Percentiles rank a stretch among this genome's conserved stretches.
Conservation (phyloP, 2,797 vertebrate species). For the Halcyon smyrnensis region DNA sequence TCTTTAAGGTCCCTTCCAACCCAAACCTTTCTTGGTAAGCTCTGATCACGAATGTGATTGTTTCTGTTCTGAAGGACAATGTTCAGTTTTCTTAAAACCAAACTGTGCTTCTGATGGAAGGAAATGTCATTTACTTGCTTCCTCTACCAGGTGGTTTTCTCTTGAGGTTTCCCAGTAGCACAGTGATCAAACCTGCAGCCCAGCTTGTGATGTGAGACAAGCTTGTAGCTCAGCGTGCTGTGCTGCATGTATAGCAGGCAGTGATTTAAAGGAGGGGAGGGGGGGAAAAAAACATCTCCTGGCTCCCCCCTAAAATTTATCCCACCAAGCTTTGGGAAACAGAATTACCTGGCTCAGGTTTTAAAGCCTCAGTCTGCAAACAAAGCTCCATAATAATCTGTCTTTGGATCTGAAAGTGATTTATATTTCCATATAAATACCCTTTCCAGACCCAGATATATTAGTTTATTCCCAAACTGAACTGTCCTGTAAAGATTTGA, state of each 20-base stretch:
- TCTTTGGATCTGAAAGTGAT: background rate
- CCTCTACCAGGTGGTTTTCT: background rate
- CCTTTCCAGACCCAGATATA: background rate
- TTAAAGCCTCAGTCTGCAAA: background rate
- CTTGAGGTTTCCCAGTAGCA: background rate
- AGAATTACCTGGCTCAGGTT: background rate
- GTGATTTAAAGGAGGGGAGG: background rate
- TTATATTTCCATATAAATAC: background rate
- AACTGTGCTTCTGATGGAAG: background rate
- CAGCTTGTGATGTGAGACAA: background rate
- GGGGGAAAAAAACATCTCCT: accelerated
- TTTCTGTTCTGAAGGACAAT: accelerated
- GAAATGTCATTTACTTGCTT: background rate
- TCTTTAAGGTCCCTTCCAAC: background rate
- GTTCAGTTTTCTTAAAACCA: background rate
- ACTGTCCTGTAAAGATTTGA: background rate
- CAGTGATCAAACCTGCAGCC: background rate
- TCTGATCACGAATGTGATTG: background rate
- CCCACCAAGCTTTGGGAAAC: background rate
- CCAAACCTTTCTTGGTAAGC: background rate
- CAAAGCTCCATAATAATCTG: background rate
- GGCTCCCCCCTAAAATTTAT: background rate
- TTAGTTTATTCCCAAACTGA: background rate
- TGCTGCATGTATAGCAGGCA: background rate
- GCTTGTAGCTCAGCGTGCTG: background rate